Conservation (phyloP, 2,113 vertebrate species). For the Lota lota region DNA sequence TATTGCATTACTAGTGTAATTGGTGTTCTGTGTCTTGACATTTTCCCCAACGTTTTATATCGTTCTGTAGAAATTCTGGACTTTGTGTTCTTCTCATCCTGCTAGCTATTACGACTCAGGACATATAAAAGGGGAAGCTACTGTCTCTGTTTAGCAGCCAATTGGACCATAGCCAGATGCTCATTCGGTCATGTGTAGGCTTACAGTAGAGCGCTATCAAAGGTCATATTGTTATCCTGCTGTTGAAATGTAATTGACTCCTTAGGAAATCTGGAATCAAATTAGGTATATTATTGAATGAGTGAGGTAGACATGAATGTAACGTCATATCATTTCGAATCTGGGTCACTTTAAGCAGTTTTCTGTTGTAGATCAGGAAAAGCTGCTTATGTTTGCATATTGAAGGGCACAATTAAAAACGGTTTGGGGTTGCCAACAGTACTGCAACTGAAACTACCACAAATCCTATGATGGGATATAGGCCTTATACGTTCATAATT, state of each 20-base stretch:
- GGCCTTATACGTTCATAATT: no score
- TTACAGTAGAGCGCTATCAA: no score
- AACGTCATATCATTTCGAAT: neutral
- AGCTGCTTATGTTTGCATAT: neutral
- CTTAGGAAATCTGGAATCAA: no score
- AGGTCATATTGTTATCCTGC: no score
- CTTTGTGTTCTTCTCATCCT: neutral
- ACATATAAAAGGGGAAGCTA: no score
- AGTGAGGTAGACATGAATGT: neutral
- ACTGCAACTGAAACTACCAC: no score
- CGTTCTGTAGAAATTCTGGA: no score
- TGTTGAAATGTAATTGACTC: no score
- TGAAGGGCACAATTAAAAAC: no score
- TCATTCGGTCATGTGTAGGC: constrained; percentile 32
- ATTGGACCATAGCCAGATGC: neutral
- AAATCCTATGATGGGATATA: no score
- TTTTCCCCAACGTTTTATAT: neutral
- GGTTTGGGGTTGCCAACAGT: no score
- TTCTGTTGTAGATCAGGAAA: neutral
- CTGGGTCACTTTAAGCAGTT: neutral
- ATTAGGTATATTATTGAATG: no score
- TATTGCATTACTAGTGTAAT: neutral
- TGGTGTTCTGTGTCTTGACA: neutral
- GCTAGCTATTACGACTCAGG: neutral
- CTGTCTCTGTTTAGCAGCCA: neutral